Base-by-base conservation (phyloP, 1,140 invertebrate genomes). In the Zaprionus ornatus region DNA sequence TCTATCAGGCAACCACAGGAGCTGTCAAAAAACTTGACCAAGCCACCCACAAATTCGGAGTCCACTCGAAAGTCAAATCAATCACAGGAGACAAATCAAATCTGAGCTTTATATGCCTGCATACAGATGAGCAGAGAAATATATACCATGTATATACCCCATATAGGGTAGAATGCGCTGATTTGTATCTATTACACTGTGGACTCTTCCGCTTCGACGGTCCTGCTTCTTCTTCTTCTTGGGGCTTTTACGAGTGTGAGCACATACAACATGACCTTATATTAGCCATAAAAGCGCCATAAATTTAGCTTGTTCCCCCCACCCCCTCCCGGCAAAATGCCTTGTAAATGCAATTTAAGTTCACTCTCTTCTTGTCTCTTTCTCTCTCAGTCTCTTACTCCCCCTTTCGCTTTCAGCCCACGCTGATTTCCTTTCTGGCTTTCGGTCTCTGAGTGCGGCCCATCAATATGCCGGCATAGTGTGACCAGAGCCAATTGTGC, bases 251-350 rank as follows among this genome's bases (percentile, higher is more conserved):
- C 64, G 64, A 66, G 50, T 55, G 29, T 10, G 32, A 17, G 32
- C 32, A 40, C 13, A 32, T 15, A 21, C 35, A 29, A 23, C 27
- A 40, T 59, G 72, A 62, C 65, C 65, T 74, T 74, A 45, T 82
- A 81, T 74, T 78, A 87, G 72, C 72, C 77, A 68, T 65, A 82
- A 76, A 79, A 80, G 65, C 76, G 76, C 80, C 75, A 86, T 86
- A 83, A 86, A 86, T 88, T 77, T 68, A 66, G 68, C 63, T 66
- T 25, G 29, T n/a, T 55, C 15, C 35, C n/a, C n/a, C n/a, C 29
- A n/a, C 29, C 29, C 29, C 9, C 25, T 6, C 6, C 25, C 25
- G 25, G 78, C 60, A 65, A 74, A 63, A 62, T 71, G 77, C 60
- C 75, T 69, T 78, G 65, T 69, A 69, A 78, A 78, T 78, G 72